These are phyloP conservation scores for Halisarca cf. caerulea DNA, from an alignment of 37 sponge, comb jelly and placozoan genomes.

Conservation along the genomic window DNA sequence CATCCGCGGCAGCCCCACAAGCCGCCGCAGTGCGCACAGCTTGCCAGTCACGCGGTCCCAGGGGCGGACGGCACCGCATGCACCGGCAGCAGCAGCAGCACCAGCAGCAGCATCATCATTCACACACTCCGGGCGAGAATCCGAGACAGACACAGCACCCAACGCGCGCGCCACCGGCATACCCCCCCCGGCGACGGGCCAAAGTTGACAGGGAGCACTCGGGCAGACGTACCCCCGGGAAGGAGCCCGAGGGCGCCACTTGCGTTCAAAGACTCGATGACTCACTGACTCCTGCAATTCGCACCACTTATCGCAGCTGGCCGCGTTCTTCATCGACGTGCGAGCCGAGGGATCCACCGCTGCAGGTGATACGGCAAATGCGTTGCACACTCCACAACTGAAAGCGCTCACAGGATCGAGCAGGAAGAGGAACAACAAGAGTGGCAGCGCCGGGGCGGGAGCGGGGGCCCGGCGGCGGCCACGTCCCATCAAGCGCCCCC, in stretches of 20 bases:
- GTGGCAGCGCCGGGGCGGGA: constrained; percentile 30
- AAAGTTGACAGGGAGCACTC: constrained; percentile 41
- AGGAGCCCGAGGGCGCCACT: constrained; percentile 59
- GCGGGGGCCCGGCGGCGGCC: constrained; percentile 16
- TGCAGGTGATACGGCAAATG: constrained; percentile 45
- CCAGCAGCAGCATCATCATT: too few species aligned
- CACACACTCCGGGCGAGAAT: not conserved
- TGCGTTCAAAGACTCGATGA: constrained; percentile 94
- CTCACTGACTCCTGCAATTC: constrained; percentile 91
- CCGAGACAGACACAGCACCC: too few species aligned
- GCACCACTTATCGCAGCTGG: constrained; percentile 84
- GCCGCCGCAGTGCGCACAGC: too few species aligned
- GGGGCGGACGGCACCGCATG: not conserved
- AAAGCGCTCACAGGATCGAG: too few species aligned
- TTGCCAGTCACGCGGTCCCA: too few species aligned
- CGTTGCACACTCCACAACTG: not conserved
- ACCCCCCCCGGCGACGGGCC: too few species aligned
- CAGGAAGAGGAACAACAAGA: constrained; percentile 1
- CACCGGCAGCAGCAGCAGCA: too few species aligned
- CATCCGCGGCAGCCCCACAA: too few species aligned
- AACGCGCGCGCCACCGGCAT: too few species aligned
- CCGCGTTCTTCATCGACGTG: constrained; percentile 86
- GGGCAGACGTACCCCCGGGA: constrained; percentile 50
- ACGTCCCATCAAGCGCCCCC: not conserved
- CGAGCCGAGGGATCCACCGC: constrained; percentile 89